These are phyloP conservation scores for Ciona savignyi DNA, from an alignment of 23 tunicate genomes.

Conservation along the genomic window DNA sequence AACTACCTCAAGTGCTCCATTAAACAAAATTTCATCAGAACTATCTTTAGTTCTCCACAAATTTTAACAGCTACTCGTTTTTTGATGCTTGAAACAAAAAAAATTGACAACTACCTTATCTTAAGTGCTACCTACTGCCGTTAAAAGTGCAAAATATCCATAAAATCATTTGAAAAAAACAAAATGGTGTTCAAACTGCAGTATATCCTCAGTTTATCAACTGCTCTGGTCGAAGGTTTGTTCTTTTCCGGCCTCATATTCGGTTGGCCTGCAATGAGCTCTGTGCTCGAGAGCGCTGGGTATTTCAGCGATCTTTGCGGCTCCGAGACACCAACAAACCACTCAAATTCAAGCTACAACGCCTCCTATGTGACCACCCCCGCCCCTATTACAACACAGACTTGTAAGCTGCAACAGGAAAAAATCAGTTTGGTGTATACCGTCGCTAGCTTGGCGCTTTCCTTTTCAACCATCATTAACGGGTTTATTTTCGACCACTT, in stretches of 20 bases:
- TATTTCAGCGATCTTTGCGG: slow-evolving; percentile 46
- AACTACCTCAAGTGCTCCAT: no score
- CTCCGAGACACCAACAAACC: not conserved
- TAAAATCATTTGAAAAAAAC: no score
- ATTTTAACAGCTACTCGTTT: no score
- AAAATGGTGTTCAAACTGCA: slow-evolving; percentile 15
- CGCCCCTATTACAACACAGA: not conserved
- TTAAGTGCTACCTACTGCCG: no score
- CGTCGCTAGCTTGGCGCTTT: slow-evolving; percentile 40
- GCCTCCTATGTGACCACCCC: not conserved
- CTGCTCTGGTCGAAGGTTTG: slow-evolving; percentile 58
- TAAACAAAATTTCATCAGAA: no score
- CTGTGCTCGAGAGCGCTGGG: slow-evolving; percentile 48
- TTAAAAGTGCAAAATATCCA: no score
- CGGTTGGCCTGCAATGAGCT: slow-evolving; percentile 68
- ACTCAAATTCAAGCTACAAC: not conserved
- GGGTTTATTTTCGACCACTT: slow-evolving; percentile 63
- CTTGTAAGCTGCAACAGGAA: slow-evolving; percentile 44
- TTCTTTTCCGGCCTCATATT: slow-evolving; percentile 57
- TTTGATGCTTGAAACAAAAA: no score
- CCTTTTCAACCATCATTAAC: slow-evolving; percentile 63
- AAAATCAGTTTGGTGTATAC: slow-evolving; percentile 50
- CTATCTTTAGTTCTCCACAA: no score
- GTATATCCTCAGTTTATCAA: slow-evolving; percentile 24
- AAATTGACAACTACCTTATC: no score